Evolutionary conservation across 2,797 vertebrate species (phyloP), one percentile per base, ranked within the genome.

Genomic region (Crotalus adamanteus): DNA sequence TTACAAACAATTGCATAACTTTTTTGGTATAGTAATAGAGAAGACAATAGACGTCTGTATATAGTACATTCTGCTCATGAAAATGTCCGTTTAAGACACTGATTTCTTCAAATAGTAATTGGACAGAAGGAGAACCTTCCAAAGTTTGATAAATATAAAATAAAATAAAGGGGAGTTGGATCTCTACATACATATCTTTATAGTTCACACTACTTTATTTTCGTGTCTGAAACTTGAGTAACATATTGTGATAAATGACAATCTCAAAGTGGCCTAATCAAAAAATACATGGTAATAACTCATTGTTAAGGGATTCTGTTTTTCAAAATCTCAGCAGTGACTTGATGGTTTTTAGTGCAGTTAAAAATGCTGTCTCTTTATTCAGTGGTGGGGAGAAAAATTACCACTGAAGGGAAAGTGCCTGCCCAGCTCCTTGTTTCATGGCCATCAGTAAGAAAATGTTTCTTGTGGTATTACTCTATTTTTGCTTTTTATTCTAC

Each of bases 361-460:
- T 89, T 92, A 92, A 73, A 92, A 85, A 93, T 96, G 93, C 93
- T 94, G 2, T 1, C 93, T n/a, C 9, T 65, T 73, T 57, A 53
- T 20, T 93, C 92, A 78, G 7, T 14, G 90, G 63, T 88, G 53
- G 60, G 91, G 73, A 2, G 1, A 31, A 25, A 37, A 92, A 93
- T 95, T 94, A 56, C 26, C 88, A 91, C 60, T 94, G n/a, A 95
- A 90, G 14, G 87, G 2, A 91, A 53, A 61, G 3, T 6, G 0
- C 18, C 92, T 69, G 53, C 6, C 55, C 92, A 92, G 20, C 55
- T 37, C 88, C 78, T 11, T 1, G 1, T n/a, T 94, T 55, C 88
- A 28, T n/a, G 91, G 18, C 83, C 59, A 91, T 89, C 57, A 53
- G 89, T 94, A 93, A 94, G 4, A 87, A 55, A 59, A 63, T 1